Base-by-base conservation (phyloP, 2,113 vertebrate genomes). In the Chelonoidis abingdonii region DNA sequence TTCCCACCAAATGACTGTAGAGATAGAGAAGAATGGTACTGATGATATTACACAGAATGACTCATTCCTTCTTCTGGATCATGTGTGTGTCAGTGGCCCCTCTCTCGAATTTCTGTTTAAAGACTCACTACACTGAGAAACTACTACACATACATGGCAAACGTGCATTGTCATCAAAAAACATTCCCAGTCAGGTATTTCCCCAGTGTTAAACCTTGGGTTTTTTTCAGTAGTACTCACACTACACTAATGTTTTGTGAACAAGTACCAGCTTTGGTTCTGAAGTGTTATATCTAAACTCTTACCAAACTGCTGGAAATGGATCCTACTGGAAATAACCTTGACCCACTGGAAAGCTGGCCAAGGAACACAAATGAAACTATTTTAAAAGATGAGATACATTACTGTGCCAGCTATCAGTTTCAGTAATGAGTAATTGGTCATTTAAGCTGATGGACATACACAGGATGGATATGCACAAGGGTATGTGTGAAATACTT, bases 391-490 rank as follows among this genome's bases (percentile, higher is more conserved):
- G 12, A 53, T 85, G 4, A 1, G 38, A 8, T 65, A 41, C 5
- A 10, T 93, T 86, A 25, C 81, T 78, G 10, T 80, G 25, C 22
- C 57, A 79, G 47, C 78, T 81, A 90, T 8, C 29, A 80, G 80
- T 90, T 95, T 91, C 54, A 89, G 0, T 83, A 95, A 79, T 1
- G 1, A 47, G 47, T 78, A 84, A 5, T 31, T 75, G 91, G 65
- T 91, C 84, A 94, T 87, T 95, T 91, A 94, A 88, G 17, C 13
- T 93, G 89, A 85, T 95, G 81, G 88, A 89, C 1, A 0, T 91
- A 89, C 86, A 9, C 54, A 50, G 41, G 82, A 97, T 92, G 90
- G 89, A 80, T 83, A 93, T 85, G 79, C 47, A 83, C 35, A 83
- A 44, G 17, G 47, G 62, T 24, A 6, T 9, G 29, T 50, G 38